Percentiles rank a stretch among this genome's conserved stretches.
Evolutionary conservation across 2,113 vertebrate genomes (phyloP).

Genomic region (Alethe castanea): DNA sequence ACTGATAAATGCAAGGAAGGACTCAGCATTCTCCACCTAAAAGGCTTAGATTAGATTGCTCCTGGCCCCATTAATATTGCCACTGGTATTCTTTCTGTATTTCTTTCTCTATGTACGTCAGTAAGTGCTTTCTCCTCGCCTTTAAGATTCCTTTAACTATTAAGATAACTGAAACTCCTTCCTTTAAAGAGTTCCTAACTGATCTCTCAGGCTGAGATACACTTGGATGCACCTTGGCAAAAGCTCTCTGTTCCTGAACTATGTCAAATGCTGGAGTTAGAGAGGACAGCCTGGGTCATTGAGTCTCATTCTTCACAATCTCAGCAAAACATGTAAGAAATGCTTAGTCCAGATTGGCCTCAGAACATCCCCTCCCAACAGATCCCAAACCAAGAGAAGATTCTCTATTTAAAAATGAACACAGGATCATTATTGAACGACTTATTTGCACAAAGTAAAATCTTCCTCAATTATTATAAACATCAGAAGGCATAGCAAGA

Average conservation of each 20-base stretch:
- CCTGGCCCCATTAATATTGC: background rate
- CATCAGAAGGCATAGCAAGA: background rate
- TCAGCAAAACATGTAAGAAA: background rate
- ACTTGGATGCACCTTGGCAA: background rate
- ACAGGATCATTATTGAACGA: background rate
- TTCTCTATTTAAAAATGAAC: background rate
- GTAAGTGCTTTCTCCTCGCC: background rate
- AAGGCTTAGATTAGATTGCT: constrained; percentile 39
- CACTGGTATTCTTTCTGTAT: background rate
- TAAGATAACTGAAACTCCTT: background rate
- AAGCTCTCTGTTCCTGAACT: background rate
- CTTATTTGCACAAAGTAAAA: background rate
- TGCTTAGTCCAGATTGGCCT: background rate
- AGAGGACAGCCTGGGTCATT: background rate
- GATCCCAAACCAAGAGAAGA: background rate
- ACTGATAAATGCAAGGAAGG: constrained; percentile 33
- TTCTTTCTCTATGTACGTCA: background rate
- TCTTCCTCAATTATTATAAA: background rate
- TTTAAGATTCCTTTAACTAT: constrained; percentile 9
- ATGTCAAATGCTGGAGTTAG: background rate
- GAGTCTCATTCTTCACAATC: background rate
- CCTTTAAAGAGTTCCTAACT: background rate
- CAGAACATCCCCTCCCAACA: background rate
- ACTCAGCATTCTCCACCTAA: constrained; percentile 11
- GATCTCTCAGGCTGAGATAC: background rate